Base-by-base conservation (phyloP, 2,797 vertebrate genomes). In the Sciurus carolinensis region DNA sequence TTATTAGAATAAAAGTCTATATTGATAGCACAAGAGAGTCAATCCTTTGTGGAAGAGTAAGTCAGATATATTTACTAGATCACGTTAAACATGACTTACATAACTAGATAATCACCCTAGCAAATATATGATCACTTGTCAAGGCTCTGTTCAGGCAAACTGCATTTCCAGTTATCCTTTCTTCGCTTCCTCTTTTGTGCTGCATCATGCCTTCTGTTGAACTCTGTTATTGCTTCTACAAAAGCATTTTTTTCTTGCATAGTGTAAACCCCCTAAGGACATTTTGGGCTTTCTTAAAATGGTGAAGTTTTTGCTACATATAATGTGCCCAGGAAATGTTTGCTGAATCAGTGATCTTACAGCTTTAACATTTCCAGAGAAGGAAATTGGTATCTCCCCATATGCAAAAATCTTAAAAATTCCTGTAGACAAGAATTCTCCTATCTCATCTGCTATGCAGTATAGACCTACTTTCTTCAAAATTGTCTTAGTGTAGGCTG, bases 381-480 rank as follows among this genome's bases (percentile, higher is more conserved):
- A 64, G n/a, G 28, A 90, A 20, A 6, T 28, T 66, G 4, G 67
- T 52, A 47, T 87, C 24, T 77, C 8, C 15, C 44, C 67, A 3
- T 39, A 66, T 72, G 82, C 62, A 85, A 85, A 94, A 77, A 72
- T 44, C n/a, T 42, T 83, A 39, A 93, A 92, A 81, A 67, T 82
- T 64, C 33, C 59, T 84, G 0, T 62, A 28, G 28, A 17, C 8
- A 69, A 8, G 30, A 93, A 92, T 47, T 89, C 9, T 85, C 44
- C 94, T n/a, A 0, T 88, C 52, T 93, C 15, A 84, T 52, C 64
- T 80, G 39, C 52, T 83, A 3, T 54, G 9, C 54, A 73, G 59
- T 50, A 24, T 64, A 72, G 20, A 83, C 15, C 10, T 5, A 8
- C 39, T 69, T 73, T 80, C 50, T 50, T 79, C 39, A 77, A 36